A percentile compares a stretch with the other conserved stretches of the same genome.
Evolutionary conservation across 2,113 vertebrate genomes (phyloP).

Genomic region (Cynopterus brachyotis): DNA sequence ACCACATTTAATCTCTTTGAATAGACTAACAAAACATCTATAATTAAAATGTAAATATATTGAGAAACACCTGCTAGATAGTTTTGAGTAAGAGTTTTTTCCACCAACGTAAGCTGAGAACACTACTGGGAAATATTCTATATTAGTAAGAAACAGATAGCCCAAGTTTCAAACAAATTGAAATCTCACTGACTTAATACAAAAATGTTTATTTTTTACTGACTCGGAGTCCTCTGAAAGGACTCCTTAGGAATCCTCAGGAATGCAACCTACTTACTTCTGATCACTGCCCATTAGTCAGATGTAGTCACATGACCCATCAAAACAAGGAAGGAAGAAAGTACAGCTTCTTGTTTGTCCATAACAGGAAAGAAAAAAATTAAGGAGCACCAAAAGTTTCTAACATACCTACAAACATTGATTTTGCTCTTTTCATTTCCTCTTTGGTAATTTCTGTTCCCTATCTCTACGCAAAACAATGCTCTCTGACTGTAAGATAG

Average conservation of each 20-base stretch:
- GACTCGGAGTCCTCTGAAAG: neutral
- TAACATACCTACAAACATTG: neutral
- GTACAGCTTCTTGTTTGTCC: neutral
- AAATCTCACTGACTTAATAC: neutral
- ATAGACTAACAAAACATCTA: neutral
- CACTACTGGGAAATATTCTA: neutral
- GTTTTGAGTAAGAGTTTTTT: neutral
- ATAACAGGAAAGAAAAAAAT: neutral
- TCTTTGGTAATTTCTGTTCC: neutral
- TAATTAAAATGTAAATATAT: neutral
- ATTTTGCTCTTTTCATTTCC: neutral
- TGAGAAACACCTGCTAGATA: neutral
- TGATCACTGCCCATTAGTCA: neutral
- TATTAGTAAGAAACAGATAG: neutral
- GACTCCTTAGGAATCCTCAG: no score
- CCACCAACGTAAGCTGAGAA: neutral
- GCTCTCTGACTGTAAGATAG: neutral
- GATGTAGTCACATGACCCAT: neutral
- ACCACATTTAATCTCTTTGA: neutral
- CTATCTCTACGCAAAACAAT: neutral
- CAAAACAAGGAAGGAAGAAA: neutral
- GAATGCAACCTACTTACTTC: neutral
- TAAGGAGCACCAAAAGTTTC: neutral
- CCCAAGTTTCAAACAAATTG: neutral
- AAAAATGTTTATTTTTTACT: neutral